Base-by-base conservation (phyloP, 2,113 vertebrate species). In the Pterocles orientalis region DNA sequence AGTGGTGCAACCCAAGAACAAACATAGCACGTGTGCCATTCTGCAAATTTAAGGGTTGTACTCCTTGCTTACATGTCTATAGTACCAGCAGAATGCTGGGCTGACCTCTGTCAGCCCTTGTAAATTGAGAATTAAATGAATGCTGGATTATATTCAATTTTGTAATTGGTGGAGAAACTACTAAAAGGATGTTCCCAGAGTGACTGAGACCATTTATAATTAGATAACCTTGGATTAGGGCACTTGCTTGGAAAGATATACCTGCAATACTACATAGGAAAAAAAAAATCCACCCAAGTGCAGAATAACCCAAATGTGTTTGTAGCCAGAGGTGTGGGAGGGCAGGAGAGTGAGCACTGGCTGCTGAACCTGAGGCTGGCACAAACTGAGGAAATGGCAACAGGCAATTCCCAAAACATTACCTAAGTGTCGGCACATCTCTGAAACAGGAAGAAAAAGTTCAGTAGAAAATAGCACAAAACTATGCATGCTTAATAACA, bases 21-120 rank as follows among this genome's bases (percentile, higher is more conserved):
- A 69, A 62, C 5, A 29, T 0, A 47, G 9, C 26, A 23, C 9
- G 1, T 0, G 5, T 0, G 1, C 9, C 19, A 4, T 21, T 50
- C 36, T 33, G 28, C 26, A 76, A 41, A 62, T 31, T 2, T 33
- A 54, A 54, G 56, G 41, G 33, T 15, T 50, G 18, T 19, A 21
- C 6, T 58, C 36, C 53, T 69, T 33, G 34, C 50, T 87, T 65
- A 28, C 5, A 1, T 12, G 7, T 6, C 15, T 29, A 25, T 2
- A 48, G 24, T 19, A 26, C 26, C 73, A 56, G 61, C 28, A 88
- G 61, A 88, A 57, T 34, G 41, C 41, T 18, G 69, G 36, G 48
- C 26, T 34, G 56, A 2, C 18, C n/a, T 45, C 54, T 81, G 36
- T 53, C 43, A 68, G 36, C 10, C 17, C 47, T 41, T 62, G 23